phyloP scores from a whole-genome alignment of 2,113 vertebrate genomes.

The Catharus minimus region DNA sequence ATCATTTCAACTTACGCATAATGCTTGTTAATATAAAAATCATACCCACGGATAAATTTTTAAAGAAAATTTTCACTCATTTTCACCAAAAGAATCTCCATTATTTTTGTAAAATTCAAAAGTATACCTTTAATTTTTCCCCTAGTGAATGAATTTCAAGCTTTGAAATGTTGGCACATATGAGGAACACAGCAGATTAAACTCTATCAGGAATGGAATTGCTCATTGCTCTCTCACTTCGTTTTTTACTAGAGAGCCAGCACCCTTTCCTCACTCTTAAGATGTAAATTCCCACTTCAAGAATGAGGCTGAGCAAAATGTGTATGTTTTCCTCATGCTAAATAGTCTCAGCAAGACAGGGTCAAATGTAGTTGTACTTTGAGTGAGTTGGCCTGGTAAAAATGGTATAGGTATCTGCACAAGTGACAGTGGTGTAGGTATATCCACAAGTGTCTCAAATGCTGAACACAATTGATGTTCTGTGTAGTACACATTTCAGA shows the following conservation, averaged over 20 bases:
- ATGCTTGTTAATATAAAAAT: constrained; percentile 14
- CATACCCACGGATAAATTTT: constrained; percentile 25
- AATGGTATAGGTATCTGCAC: not conserved
- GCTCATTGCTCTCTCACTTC: not conserved
- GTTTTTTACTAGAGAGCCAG: not conserved
- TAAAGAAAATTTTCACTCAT: not conserved
- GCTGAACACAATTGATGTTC: not conserved
- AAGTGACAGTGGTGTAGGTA: no score
- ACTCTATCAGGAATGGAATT: not conserved
- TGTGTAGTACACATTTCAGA: not conserved
- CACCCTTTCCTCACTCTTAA: not conserved
- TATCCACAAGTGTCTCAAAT: not conserved
- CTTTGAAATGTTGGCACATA: not conserved
- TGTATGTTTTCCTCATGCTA: not conserved
- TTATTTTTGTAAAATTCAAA: not conserved
- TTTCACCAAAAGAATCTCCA: not conserved
- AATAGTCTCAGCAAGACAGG: not conserved
- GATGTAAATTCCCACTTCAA: not conserved
- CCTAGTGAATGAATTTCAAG: not conserved
- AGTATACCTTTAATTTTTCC: not conserved
- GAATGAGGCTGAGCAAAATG: not conserved
- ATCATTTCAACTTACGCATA: constrained; percentile 11
- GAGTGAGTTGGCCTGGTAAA: not conserved
- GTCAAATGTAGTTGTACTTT: not conserved
- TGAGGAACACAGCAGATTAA: not conserved